Evolutionary conservation across 2,113 vertebrate genomes (phyloP).

Genomic region (Odontesthes bonariensis): DNA sequence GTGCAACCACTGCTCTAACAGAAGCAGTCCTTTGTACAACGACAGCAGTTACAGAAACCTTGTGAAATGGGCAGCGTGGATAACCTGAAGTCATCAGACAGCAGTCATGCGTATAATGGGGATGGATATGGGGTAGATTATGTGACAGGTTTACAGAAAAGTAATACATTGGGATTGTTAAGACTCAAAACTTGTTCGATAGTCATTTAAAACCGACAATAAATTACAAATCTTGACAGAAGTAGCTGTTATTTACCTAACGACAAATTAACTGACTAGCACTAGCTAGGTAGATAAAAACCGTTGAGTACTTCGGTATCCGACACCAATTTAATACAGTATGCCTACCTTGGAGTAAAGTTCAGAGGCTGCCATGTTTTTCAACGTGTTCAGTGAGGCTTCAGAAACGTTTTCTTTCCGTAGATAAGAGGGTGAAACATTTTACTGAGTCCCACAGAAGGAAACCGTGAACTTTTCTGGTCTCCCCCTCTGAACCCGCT

Average conservation of each 20-base stretch:
- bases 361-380: slow-evolving; percentile 87
- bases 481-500: background rate
- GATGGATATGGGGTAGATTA: background rate
- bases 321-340: background rate
- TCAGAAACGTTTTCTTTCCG: background rate
- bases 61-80: background rate
- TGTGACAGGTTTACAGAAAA: background rate
- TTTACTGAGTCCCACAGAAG: background rate
- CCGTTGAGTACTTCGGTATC: slow-evolving; percentile 1
- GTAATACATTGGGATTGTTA: background rate
- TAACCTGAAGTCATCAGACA: slow-evolving; percentile 8
- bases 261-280: background rate
- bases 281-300: slow-evolving; percentile 6
- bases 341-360: slow-evolving; percentile 91
- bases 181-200: background rate
- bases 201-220: background rate
- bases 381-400: background rate
- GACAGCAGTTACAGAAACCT: background rate
- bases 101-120: slow-evolving; percentile 21
- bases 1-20: slow-evolving; percentile 14
- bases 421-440: background rate
- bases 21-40: too few species aligned
- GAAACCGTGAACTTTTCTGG: background rate
- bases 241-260: background rate
- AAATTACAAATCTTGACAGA: background rate